Conservation (phyloP, 2,113 vertebrate genomes). For the Columba janthina region DNA sequence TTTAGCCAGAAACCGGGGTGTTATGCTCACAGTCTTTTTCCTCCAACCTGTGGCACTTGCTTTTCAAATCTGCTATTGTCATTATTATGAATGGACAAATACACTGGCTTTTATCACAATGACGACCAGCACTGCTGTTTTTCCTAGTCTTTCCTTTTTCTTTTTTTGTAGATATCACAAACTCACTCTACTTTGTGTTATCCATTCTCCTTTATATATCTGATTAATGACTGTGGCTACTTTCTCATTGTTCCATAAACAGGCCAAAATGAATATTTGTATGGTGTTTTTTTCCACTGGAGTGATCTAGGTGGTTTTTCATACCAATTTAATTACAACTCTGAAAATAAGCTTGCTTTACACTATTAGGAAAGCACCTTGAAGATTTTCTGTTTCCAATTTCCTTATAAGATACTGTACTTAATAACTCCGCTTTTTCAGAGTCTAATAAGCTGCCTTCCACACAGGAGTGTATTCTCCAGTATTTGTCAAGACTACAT, state of each 20-base stretch:
- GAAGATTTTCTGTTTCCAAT: neutral
- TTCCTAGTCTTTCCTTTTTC: neutral
- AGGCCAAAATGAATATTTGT: neutral
- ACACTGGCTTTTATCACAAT: neutral
- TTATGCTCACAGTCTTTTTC: neutral
- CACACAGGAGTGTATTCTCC: neutral
- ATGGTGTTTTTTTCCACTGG: neutral
- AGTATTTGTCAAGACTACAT: fast-evolving
- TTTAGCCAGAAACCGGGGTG: neutral
- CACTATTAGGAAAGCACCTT: neutral
- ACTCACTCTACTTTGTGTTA: neutral
- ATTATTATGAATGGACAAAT: neutral
- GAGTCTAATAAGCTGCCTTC: neutral
- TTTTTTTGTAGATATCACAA: neutral
- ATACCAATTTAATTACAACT: neutral
- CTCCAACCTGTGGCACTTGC: neutral
- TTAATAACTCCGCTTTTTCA: neutral
- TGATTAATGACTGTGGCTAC: neutral
- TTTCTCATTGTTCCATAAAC: neutral
- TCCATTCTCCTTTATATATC: neutral
- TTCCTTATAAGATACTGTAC: neutral
- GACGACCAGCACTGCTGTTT: neutral
- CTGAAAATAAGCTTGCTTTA: neutral
- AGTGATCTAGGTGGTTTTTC: neutral
- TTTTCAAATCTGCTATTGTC: neutral